Conservation (phyloP, 2,888 invertebrate species). For the Theretra japonica region DNA sequence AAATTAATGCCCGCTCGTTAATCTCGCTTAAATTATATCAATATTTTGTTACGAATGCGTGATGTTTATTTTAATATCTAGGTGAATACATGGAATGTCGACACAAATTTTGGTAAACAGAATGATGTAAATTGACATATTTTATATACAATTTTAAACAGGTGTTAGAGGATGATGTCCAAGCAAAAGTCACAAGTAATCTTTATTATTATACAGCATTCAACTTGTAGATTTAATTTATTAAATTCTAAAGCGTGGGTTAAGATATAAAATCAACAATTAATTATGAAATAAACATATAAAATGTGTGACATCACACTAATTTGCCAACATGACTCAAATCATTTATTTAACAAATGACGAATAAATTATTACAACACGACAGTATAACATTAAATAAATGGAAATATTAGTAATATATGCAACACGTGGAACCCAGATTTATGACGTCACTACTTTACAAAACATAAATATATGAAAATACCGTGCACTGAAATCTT, state of each 20-base stretch:
- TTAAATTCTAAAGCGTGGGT: no score
- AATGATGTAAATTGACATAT: conserved; percentile 2
- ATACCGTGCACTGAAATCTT: neutral
- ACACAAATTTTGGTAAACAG: neutral
- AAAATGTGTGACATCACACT: no score
- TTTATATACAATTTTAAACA: neutral
- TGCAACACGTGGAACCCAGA: neutral
- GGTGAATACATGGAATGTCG: neutral
- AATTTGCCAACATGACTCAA: no score
- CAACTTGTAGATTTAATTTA: no score
- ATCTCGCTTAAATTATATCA: conserved; percentile 1
- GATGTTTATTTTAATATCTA: conserved; percentile 14
- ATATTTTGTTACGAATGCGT: conserved; percentile 1
- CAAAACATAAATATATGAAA: neutral
- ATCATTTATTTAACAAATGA: no score
- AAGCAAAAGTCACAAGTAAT: neutral
- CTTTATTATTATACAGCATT: no score
- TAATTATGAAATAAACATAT: no score
- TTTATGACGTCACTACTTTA: neutral
- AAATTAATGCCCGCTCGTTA: neutral
- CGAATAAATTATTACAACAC: no score
- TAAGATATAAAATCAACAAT: no score
- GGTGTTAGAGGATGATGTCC: neutral
- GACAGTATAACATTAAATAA: no score
- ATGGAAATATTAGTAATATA: neutral